Conservation (phyloP, 2,113 vertebrate species). For the Lasiurus cinereus region DNA sequence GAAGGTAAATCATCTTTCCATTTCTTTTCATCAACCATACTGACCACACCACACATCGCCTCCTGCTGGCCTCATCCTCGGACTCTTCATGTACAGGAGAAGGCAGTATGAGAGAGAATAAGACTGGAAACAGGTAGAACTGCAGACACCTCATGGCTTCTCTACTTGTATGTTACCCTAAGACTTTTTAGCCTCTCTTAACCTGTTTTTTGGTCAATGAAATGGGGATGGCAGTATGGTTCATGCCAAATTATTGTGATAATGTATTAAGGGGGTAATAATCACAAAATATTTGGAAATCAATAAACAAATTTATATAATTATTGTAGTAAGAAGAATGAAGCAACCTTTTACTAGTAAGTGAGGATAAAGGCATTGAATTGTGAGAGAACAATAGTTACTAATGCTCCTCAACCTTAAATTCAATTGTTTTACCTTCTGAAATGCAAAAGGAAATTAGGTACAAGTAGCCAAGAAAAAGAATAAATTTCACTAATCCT, state of each 20-base stretch:
- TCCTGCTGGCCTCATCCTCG: neutral
- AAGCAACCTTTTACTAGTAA: neutral
- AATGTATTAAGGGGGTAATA: neutral
- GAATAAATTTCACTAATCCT: neutral
- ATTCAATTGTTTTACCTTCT: neutral
- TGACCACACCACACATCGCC: neutral
- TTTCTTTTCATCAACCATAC: neutral
- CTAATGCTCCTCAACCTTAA: neutral
- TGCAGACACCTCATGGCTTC: fast-evolving
- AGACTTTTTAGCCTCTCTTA: neutral
- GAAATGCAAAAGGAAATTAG: conserved; percentile 18
- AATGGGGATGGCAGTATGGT: neutral
- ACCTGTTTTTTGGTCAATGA: neutral
- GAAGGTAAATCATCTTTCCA: conserved; percentile 13
- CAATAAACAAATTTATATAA: neutral
- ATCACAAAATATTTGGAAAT: neutral
- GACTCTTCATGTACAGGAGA: neutral
- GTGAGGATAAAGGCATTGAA: neutral
- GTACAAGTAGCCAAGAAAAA: neutral
- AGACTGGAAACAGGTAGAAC: neutral
- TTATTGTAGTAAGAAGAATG: neutral
- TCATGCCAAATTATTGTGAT: neutral
- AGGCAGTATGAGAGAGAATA: neutral
- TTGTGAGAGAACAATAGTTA: neutral
- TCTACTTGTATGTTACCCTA: neutral